Percentiles rank a stretch among this genome's conserved stretches.
phyloP scores from a whole-genome alignment of 30 jellyfish, hydroid and myxozoan genomes.

The Phacellophora camtschatica region DNA sequence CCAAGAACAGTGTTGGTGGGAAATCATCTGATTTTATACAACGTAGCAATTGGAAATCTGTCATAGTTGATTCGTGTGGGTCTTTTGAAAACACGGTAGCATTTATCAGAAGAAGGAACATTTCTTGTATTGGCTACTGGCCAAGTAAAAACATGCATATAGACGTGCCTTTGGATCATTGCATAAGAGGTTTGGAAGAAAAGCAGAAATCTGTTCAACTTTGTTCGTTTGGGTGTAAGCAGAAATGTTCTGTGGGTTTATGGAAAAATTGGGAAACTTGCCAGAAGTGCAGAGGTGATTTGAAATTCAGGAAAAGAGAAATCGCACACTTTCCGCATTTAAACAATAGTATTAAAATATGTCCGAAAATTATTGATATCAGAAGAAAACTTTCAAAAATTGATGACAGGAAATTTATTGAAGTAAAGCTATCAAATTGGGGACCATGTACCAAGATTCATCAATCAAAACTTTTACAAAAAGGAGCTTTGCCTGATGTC shows the following conservation, averaged over 20 bases:
- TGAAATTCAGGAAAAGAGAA: conserved; percentile 17
- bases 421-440: conserved; percentile 18
- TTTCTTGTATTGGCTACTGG: conserved; percentile 60
- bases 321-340: conserved; percentile 23
- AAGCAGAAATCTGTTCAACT: conserved; percentile 1
- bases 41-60: conserved; percentile 28
- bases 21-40: background rate
- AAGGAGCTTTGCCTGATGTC: background rate
- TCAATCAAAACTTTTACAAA: background rate
- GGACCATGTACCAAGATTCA: conserved; percentile 2
- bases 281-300: background rate
- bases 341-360: background rate
- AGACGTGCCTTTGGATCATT: conserved; percentile 23
- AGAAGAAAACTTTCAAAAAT: background rate
- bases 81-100: conserved; percentile 14
- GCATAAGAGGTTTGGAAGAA: background rate
- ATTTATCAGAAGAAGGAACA: conserved; percentile 37
- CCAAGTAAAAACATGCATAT: background rate
- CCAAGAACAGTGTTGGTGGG: background rate
- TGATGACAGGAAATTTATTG: background rate
- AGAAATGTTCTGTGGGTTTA: conserved; percentile 30
- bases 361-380: conserved; percentile 36
- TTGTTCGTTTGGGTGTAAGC: conserved; percentile 66
- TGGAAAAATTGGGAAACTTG: conserved; percentile 60
- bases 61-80: conserved; percentile 40